Evolutionary conservation across 1,140 invertebrate species (phyloP).

Genomic region (Hyles euphorbiae): DNA sequence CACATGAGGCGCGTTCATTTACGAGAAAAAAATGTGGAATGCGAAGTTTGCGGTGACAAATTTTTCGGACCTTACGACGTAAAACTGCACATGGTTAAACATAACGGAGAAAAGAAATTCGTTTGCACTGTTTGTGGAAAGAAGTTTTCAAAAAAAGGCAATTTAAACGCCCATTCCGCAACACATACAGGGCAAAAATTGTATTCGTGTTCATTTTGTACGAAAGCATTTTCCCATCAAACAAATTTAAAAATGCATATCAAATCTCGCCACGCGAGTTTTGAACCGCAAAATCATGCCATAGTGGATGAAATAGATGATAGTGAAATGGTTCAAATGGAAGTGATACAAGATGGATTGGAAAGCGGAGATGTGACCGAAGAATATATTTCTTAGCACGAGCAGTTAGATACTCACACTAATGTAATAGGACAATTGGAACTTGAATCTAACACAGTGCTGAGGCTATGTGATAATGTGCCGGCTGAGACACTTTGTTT

Average conservation of each 20-base stretch:
- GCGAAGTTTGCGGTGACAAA: constrained; percentile 76
- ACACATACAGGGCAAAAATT: constrained; percentile 77
- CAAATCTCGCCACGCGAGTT: constrained; percentile 37
- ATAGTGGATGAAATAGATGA: constrained; percentile 34
- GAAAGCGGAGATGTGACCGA: constrained; percentile 32
- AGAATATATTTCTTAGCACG: constrained; percentile 16
- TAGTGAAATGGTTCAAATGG: constrained; percentile 38
- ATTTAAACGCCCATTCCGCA: constrained; percentile 74
- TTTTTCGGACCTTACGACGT: constrained; percentile 83
- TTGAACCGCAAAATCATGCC: constrained; percentile 9
- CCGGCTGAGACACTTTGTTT: no score
- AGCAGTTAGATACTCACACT: no score
- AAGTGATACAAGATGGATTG: constrained; percentile 39
- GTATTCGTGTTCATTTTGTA: constrained; percentile 70
- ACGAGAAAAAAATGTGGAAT: constrained; percentile 63
- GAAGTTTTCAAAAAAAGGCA: constrained; percentile 77
- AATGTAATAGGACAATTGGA: no score
- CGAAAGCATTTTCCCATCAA: constrained; percentile 69
- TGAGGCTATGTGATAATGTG: no score
- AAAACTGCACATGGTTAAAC: constrained; percentile 81
- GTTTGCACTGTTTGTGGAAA: constrained; percentile 77
- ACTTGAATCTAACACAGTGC: no score
- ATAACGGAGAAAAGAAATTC: constrained; percentile 81
- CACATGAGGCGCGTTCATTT: constrained; percentile 65
- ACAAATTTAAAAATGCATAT: constrained; percentile 52